Conservation (phyloP, 1,140 invertebrate genomes). For the Diachasmimorpha longicaudata region DNA sequence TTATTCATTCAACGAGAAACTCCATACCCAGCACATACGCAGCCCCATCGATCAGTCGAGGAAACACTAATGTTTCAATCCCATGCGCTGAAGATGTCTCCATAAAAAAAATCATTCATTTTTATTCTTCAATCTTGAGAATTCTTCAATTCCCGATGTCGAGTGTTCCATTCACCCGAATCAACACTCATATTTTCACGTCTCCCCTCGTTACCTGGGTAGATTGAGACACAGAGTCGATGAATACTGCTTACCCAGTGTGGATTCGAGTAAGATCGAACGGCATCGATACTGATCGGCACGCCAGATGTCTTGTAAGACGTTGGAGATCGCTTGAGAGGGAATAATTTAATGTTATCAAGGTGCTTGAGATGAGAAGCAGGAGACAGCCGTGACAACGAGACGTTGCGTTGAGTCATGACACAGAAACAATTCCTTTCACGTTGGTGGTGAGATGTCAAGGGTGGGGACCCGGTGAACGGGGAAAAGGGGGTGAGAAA, state of each 20-base stretch:
- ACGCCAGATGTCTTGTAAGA: constrained; percentile 10
- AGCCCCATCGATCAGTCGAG: neutral
- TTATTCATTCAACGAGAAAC: neutral
- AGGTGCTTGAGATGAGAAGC: constrained; percentile 1
- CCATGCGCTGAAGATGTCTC: neutral
- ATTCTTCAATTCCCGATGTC: neutral
- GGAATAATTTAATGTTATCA: constrained; percentile 45
- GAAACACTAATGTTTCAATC: neutral
- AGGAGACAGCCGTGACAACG: constrained; percentile 42
- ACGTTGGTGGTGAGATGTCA: neutral
- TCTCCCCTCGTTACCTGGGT: neutral
- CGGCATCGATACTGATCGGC: constrained; percentile 26
- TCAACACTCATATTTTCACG: neutral
- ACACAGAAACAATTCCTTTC: constrained; percentile 44
- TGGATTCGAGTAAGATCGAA: constrained; percentile 27
- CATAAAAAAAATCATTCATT: neutral
- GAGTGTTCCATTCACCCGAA: neutral
- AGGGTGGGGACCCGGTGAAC: too few relatives aligned
- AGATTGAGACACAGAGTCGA: neutral
- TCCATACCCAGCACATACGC: neutral
- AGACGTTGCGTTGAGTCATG: constrained; percentile 39
- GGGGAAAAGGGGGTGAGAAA: too few relatives aligned
- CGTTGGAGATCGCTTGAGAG: constrained; percentile 2
- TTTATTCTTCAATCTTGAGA: neutral
- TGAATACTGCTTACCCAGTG: neutral